Percentiles rank a stretch among this genome's conserved stretches.
These are phyloP conservation scores for Trichonephila inaurata DNA, from an alignment of 1,140 invertebrate species.

Conservation along the genomic window DNA sequence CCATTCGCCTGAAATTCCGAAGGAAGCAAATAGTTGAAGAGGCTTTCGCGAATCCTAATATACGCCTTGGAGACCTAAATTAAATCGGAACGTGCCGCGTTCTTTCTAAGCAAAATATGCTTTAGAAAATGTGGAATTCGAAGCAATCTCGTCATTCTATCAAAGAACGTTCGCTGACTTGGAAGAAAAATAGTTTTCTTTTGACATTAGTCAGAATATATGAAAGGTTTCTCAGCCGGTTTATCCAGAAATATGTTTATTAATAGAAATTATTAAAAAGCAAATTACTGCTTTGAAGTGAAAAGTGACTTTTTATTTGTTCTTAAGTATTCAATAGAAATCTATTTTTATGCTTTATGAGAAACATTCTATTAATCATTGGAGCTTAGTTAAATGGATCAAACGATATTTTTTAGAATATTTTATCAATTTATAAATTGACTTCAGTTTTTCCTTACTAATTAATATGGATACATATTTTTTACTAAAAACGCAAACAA, in stretches of 20 bases:
- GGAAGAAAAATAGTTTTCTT: not conserved
- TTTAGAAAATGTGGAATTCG: not conserved
- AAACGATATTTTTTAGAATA: too few relatives aligned
- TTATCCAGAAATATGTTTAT: not conserved
- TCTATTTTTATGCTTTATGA: not conserved
- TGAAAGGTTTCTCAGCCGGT: not conserved
- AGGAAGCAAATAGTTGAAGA: not conserved
- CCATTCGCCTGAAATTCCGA: not conserved
- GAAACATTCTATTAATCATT: not conserved
- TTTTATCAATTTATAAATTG: too few relatives aligned
- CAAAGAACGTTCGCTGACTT: not conserved
- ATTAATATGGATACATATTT: too few relatives aligned
- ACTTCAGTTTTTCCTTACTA: too few relatives aligned
- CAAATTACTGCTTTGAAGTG: not conserved
- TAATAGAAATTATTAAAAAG: not conserved
- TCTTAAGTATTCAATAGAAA: not conserved
- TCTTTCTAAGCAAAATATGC: constrained; percentile 13
- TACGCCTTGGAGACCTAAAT: not conserved
- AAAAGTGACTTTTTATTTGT: not conserved
- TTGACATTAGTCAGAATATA: not conserved
- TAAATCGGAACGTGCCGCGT: not conserved
- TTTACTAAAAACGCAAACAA: too few relatives aligned
- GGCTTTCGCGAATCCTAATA: not conserved
- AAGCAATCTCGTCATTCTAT: not conserved
- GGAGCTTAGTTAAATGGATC: not conserved